phyloP scores from a whole-genome alignment of 2,797 vertebrate species.

The Galagoides demidoff region DNA sequence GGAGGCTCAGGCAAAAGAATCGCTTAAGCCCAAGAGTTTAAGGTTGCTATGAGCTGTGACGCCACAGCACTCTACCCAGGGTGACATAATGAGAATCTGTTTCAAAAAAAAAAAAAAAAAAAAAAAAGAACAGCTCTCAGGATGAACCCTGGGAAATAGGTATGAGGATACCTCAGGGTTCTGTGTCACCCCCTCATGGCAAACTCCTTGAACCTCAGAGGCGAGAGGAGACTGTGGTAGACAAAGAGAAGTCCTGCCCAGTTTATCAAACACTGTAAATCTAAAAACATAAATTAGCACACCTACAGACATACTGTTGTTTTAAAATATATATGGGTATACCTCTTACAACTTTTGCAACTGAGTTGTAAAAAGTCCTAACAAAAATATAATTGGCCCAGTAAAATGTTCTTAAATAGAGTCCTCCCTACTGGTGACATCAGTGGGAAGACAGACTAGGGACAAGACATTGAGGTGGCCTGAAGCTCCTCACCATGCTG shows the following conservation, averaged over 20 bases:
- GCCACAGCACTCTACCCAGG: too few relatives aligned
- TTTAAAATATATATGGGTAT: background rate
- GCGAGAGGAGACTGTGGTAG: background rate
- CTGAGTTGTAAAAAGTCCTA: background rate
- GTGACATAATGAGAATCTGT: too few relatives aligned
- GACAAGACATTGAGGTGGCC: background rate
- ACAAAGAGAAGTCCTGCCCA: background rate
- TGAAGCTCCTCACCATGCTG: background rate
- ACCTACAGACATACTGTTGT: background rate
- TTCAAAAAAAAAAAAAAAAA: too few relatives aligned
- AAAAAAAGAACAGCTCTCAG: background rate
- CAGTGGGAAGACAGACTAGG: background rate
- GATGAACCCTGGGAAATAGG: background rate
- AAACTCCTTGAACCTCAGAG: background rate
- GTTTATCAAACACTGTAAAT: background rate
- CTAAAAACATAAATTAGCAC: background rate
- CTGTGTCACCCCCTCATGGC: background rate
- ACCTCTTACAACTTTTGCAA: background rate
- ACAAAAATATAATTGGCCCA: background rate
- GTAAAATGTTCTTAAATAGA: background rate
- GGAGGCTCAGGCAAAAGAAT: too few relatives aligned
- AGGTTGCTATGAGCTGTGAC: too few relatives aligned
- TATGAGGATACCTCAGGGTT: background rate
- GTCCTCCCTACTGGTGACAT: background rate
- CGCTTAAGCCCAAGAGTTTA: too few relatives aligned